Evolutionary conservation across 2,797 vertebrate species (phyloP), one percentile per base, ranked within the genome.

Genomic region (Melanotaenia maccullochi): DNA sequence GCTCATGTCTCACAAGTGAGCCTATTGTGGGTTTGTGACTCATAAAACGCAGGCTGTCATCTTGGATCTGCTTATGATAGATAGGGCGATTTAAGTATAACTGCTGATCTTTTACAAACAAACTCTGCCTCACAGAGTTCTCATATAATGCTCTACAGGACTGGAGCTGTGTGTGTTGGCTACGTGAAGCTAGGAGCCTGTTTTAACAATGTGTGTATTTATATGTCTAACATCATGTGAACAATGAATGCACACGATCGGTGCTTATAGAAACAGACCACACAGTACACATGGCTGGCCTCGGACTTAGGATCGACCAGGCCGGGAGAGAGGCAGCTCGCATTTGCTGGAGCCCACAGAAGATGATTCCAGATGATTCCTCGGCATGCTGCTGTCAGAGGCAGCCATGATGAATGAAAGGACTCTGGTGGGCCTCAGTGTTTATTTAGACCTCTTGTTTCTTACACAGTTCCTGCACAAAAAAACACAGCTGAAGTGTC

Each of bases 371-470:
- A 87, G 90, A 93, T 75, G 76, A 91, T 92, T 93, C 87, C 71
- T 75, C 80, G 58, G 78, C 83, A 85, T 51, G 75, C 81, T 52
- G 75, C 82, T 90, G 87, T 92, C 88, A 82, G 75, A 79, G 68
- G 75, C 76, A 65, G 25, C 72, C 47, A 85, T 96, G 97, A 97
- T 96, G 93, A 95, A 97, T 96, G 94, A 89, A 95, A 88, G 79
- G 87, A 84, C 93, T 94, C 92, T 70, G 38, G 90, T 79, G 93
- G 90, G 94, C 92, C 93, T 75, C 81, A 76, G 81, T 94, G 92
- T 96, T 96, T 96, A 93, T 95, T 96, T 94, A 96, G 94, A 88
- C 91, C 95, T 95, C 95, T 95, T 95, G 95, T 95, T 96, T 95
- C 95, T 90, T 93, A 94, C 93, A 92, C 93, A 92, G 81, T 92